A percentile compares a stretch with the other conserved stretches of the same genome.
These are phyloP conservation scores for Dascyllus trimaculatus DNA, from an alignment of 2,113 vertebrate genomes.

Conservation along the genomic window DNA sequence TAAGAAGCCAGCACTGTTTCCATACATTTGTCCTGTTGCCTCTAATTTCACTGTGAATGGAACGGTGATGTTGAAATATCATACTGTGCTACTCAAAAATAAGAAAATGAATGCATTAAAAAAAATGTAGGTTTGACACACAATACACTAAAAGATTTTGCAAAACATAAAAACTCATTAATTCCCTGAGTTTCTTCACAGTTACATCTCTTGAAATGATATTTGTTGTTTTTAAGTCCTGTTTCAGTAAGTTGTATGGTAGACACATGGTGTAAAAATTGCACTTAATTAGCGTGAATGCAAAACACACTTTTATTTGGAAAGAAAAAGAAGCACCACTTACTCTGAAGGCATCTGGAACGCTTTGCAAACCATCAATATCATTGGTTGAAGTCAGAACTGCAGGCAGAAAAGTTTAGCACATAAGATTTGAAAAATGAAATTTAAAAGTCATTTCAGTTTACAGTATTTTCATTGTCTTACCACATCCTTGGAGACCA, in stretches of 20 bases:
- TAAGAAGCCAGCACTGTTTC: too few relatives aligned
- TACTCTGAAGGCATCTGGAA: slow-evolving; percentile 33
- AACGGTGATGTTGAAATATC: not conserved
- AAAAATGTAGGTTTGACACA: too few relatives aligned
- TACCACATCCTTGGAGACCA: slow-evolving; percentile 69
- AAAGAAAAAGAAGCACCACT: slow-evolving; percentile 26
- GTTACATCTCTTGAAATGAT: not conserved
- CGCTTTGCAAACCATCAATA: slow-evolving; percentile 14
- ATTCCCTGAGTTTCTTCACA: not conserved
- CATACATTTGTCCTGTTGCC: not conserved
- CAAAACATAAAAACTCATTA: too few relatives aligned
- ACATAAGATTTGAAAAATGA: not conserved
- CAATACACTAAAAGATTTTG: too few relatives aligned
- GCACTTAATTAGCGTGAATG: too few relatives aligned
- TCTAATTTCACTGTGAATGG: not conserved
- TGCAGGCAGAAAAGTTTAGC: slow-evolving; percentile 36
- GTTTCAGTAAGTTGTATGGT: too few relatives aligned
- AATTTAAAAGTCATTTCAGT: not conserved
- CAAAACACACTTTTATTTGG: not conserved
- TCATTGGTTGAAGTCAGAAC: slow-evolving; percentile 49
- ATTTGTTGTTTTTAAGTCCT: too few relatives aligned
- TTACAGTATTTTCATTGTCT: slow-evolving; percentile 17
- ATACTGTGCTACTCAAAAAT: not conserved
- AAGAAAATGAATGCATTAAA: too few relatives aligned
- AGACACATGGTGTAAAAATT: too few relatives aligned